Base-by-base conservation (phyloP, 2,888 invertebrate species). In the Acleris sparsana region DNA sequence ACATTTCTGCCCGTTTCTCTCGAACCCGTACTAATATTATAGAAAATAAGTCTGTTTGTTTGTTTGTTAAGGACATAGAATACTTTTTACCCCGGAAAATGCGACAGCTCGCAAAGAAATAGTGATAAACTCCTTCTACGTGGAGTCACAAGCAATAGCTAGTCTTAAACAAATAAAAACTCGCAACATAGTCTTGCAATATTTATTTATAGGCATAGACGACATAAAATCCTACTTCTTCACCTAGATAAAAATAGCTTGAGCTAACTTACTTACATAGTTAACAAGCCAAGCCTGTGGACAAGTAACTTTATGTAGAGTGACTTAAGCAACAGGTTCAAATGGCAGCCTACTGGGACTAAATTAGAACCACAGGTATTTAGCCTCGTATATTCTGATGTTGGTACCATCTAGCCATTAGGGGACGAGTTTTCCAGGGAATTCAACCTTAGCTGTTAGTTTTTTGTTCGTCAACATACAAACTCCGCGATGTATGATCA, bases 341-440 rank as follows among this genome's bases (percentile, higher is more conserved):
- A 57, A 29, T 58, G 29, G 2, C 51, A 43, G 53, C 9, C 1
- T 25, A 55, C n/a, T 46, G 5, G 20, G 48, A 49, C 17, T 57
- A 49, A 56, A 51, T 57, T 57, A 51, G 63, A 57, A 51, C 48
- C 51, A 29, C 44, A 20, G 33, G 48, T 62, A 46, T 39, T 20
- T 56, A 49, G 51, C 55, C 51, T 29, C 43, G 51, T 59, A 33
- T 25, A 58, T 16, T 17, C 25, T 5, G 17, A 53, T 6, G 39
- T 17, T 49, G n/a, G 48, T 17, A 56, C 1, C n/a, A 25, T 20
- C 39, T 49, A 51, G 20, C 33, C 56, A 65, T 61, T 61, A 61
- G 56, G 60, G 43, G 22, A 17, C 44, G 51, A 49, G 52, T 58
- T 63, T 63, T 56, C 60, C 60, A 39, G 64, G 64, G 59, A 64